Evolutionary conservation across 2,113 vertebrate species (phyloP).

Genomic region (Serinus canaria): DNA sequence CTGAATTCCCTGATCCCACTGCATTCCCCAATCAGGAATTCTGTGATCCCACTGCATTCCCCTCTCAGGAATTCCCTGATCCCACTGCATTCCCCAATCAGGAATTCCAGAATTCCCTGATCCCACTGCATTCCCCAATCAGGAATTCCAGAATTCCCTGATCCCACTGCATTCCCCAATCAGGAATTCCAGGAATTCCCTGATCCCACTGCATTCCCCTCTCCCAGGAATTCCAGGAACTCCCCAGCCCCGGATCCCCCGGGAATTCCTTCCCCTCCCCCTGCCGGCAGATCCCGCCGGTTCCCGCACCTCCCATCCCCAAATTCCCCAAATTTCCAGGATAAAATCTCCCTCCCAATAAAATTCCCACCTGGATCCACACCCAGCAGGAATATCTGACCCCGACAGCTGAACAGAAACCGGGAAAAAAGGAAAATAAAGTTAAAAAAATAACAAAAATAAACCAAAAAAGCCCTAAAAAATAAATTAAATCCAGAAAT

Average conservation of each 20-base stretch:
- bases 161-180: neutral
- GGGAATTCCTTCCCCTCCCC: neutral
- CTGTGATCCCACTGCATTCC: no score
- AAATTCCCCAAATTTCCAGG: rapidly evolving
- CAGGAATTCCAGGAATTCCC: neutral
- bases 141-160: neutral
- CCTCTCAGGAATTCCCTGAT: no score
- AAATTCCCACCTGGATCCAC: neutral
- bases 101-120: no score
- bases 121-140: no score
- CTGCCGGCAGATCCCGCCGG: neutral
- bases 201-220: neutral
- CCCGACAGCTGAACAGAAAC: neutral
- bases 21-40: no score
- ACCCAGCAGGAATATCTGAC: neutral
- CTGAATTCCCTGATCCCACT: no score
- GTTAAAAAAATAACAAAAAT: neutral
- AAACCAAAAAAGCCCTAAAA: neutral
- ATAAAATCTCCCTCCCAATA: neutral
- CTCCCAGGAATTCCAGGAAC: neutral
- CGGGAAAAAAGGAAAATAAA: neutral
- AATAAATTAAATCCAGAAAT: conserved; percentile 52
- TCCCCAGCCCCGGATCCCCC: neutral
- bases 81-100: no score
- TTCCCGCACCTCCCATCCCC: neutral